A percentile compares a stretch with the other conserved stretches of the same genome.
These are phyloP conservation scores for Sanderia malayensis DNA, from an alignment of 30 jellyfish, hydroid and myxozoan genomes.

Conservation along the genomic window DNA sequence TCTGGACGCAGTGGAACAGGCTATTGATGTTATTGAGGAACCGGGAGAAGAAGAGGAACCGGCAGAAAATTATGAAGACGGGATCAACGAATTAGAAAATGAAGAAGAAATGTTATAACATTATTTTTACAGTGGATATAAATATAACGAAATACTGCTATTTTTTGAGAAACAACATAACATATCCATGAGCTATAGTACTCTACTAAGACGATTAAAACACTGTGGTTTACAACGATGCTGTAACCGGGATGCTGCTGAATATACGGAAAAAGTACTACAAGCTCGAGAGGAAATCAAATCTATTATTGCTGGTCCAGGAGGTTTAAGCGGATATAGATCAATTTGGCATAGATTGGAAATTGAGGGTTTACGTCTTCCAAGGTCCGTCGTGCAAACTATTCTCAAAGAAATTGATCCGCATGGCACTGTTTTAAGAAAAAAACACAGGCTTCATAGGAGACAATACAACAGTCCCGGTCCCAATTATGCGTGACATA, in stretches of 20 bases:
- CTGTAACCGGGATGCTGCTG: no score
- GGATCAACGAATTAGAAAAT: no score
- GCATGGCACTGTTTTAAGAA: constrained; percentile 9
- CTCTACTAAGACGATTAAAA: background rate
- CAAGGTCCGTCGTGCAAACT: constrained; percentile 7
- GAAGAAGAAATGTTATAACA: no score
- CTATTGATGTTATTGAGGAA: no score
- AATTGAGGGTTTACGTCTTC: constrained; percentile 19
- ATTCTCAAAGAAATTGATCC: constrained; percentile 33
- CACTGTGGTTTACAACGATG: background rate
- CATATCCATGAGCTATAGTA: background rate
- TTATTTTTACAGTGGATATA: no score
- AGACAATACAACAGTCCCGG: background rate
- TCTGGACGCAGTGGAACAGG: no score
- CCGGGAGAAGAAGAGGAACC: no score
- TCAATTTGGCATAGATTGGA: constrained; percentile 24
- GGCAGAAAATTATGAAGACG: no score
- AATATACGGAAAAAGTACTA: no score
- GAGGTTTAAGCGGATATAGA: constrained; percentile 9
- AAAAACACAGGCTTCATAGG: background rate
- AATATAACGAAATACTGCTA: background rate
- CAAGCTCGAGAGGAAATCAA: background rate
- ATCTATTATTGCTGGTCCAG: background rate
- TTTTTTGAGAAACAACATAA: background rate
- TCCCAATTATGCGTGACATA: background rate